Evolutionary conservation across 2,113 vertebrate genomes (phyloP), one percentile per base, ranked within the genome.

Genomic region (Notarius quadriscutis): DNA sequence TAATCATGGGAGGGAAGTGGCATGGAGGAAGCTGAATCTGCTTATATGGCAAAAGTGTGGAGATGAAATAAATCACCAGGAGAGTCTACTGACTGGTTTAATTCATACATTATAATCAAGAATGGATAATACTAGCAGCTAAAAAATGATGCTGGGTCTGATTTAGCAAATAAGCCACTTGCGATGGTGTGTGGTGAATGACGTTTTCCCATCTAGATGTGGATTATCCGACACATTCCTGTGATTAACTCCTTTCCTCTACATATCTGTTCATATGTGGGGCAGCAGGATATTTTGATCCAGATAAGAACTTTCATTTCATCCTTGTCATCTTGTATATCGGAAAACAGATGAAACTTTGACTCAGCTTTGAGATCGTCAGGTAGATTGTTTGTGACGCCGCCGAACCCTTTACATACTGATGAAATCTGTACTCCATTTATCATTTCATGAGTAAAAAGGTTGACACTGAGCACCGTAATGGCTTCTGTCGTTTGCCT

Each of bases 371-470:
- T 69, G 78, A 48, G 84, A 60, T 77, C 63, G 27, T 81, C 77
- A 25, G 77, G 51, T 65, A 34, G 81, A 77, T 83, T 82, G 53
- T 86, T 81, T 65, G 41, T 27, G 75, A 82, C 41, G n/a, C 79
- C 11, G 50, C 84, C 65, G 34, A 65, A 25, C 5, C 34, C 62
- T 58, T 60, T 74, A 65, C 62, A 77, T 69, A 50, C 51, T 72
- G 55, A 77, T 80, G 83, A 79, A 60, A 83, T 25, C 60, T 1
- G 8, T 80, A 51, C 75, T 55, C 74, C 34, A 84, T 83, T 84
- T 77, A 83, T 87, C 79, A 89, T 87, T 88, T 88, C 58, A 86
- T 58, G 83, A 75, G 72, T 67, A 57, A 88, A 65, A 88, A 57
- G 17, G 18, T 74, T 75, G 65, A 77, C 62, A 74, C 69, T 63